Conservation (phyloP, 2,888 invertebrate genomes). For the Meteorus cinctellus region DNA sequence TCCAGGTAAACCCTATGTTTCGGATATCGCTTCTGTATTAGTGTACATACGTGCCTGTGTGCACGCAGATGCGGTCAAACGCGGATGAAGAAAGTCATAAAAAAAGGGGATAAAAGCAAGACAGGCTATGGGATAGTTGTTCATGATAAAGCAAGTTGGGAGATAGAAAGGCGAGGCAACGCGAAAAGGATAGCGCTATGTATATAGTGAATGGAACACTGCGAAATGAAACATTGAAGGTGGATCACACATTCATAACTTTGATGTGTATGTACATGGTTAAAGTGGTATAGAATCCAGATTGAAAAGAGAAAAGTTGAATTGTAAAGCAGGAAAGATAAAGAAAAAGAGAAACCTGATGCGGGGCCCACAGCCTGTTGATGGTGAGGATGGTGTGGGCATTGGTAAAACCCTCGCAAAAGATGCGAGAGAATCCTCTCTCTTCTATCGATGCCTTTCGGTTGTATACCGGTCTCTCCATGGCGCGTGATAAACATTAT, state of each 20-base stretch:
- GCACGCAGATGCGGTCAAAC: neutral
- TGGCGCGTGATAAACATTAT: slow-evolving; percentile 41
- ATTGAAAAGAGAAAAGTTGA: slow-evolving; percentile 36
- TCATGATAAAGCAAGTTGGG: neutral
- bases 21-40: neutral
- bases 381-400: neutral
- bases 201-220: neutral
- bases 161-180: neutral
- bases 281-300: neutral
- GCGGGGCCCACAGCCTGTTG: slow-evolving; percentile 7
- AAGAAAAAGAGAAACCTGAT: slow-evolving; percentile 23
- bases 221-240: slow-evolving; percentile 4
- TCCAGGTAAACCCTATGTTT: no score
- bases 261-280: slow-evolving; percentile 5
- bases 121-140: neutral
- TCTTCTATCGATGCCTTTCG: slow-evolving; percentile 13
- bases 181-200: neutral
- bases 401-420: neutral
- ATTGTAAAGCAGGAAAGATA: neutral
- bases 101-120: neutral
- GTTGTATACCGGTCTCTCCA: slow-evolving; percentile 42
- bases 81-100: slow-evolving; percentile 6
- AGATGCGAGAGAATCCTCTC: slow-evolving; percentile 28
- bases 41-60: neutral
- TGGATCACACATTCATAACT: neutral